A percentile compares a stretch with the other conserved stretches of the same genome.
Conservation (phyloP, 2,113 vertebrate species). For the Mastomys coucha region DNA sequence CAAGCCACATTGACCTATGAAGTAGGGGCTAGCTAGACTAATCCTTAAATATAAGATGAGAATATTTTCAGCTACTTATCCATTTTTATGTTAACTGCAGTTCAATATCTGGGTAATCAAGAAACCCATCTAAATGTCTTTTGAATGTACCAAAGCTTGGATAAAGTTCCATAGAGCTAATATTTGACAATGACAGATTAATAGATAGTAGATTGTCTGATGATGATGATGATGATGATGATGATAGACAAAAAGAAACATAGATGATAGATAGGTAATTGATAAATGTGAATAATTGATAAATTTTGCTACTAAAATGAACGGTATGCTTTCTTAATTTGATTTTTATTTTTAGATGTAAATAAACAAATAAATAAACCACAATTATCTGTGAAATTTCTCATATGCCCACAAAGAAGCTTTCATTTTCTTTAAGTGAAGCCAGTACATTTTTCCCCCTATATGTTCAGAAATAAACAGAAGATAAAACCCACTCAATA, state of each 20-base stretch:
- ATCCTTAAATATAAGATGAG: background rate
- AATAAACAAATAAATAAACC: conserved; percentile 29
- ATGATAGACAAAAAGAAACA: background rate
- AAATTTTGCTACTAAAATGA: background rate
- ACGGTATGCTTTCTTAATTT: background rate
- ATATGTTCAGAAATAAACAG: background rate
- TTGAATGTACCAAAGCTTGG: background rate
- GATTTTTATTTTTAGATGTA: conserved; percentile 4
- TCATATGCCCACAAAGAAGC: background rate
- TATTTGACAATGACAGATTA: background rate
- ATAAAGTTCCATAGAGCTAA: background rate
- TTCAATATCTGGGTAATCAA: background rate
- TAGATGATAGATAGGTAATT: background rate
- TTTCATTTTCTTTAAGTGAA: background rate
- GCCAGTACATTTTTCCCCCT: background rate
- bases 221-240: too few species aligned
- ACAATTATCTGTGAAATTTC: conserved; percentile 28
- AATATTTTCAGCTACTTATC: background rate
- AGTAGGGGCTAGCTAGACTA: too few species aligned
- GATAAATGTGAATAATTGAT: background rate
- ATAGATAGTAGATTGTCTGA: background rate
- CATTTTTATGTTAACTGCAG: background rate
- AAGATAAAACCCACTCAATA: background rate
- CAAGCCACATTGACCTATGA: too few species aligned
- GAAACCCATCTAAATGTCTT: background rate